Percentiles rank a stretch among this genome's conserved stretches.
Evolutionary conservation across 2,113 vertebrate species (phyloP).

Genomic region (Dicaeum eximium): DNA sequence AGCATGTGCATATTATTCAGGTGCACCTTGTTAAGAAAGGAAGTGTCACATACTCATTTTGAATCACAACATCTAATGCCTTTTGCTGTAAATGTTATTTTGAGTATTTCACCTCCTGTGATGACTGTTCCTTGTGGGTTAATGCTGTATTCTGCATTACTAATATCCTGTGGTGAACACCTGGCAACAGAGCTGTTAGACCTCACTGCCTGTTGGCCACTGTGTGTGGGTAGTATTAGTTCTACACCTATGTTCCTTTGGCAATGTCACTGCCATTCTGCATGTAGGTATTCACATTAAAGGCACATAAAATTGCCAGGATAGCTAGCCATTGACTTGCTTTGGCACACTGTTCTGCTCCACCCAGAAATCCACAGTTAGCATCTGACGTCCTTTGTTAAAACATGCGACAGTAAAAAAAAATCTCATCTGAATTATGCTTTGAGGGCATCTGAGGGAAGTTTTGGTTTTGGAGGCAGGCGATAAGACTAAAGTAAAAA

Average conservation of each 20-base stretch:
- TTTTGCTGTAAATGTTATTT: slow-evolving; percentile 1
- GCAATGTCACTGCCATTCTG: background rate
- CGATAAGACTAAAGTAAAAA: background rate
- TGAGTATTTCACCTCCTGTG: background rate
- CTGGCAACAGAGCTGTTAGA: background rate
- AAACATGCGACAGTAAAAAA: background rate
- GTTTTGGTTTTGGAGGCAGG: background rate
- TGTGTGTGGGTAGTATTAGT: background rate
- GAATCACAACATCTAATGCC: background rate
- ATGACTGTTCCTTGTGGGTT: slow-evolving; percentile 1
- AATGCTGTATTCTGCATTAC: background rate
- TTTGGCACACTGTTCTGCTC: background rate
- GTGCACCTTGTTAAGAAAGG: background rate
- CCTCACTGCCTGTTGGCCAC: background rate
- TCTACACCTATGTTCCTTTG: background rate
- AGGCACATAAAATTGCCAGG: background rate
- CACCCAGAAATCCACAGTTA: background rate
- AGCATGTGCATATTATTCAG: background rate
- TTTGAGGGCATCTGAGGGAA: background rate
- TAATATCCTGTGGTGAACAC: background rate
- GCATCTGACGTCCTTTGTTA: background rate
- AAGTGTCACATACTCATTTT: background rate
- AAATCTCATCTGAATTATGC: background rate
- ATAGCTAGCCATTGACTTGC: background rate
- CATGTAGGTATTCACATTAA: background rate